Conservation (phyloP, 2,888 invertebrate species). For the Abrostola triplasia region DNA sequence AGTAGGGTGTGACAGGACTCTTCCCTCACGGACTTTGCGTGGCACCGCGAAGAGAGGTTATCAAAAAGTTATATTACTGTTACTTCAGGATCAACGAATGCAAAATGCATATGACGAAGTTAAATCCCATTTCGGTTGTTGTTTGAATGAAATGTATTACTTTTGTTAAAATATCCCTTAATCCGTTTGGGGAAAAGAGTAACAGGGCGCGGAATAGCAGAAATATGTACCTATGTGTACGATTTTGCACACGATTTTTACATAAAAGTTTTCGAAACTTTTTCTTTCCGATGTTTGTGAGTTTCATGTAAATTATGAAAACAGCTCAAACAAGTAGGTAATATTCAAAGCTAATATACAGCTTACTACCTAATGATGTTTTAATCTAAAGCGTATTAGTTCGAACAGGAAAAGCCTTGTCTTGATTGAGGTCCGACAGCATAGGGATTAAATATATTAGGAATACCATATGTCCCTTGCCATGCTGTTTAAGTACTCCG, state of each 20-base stretch:
- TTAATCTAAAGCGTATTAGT: slow-evolving; percentile 56
- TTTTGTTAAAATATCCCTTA: slow-evolving; percentile 43
- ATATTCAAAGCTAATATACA: slow-evolving; percentile 1
- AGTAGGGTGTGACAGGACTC: slow-evolving; percentile 79
- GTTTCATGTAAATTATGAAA: too few relatives aligned
- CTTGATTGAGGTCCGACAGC: slow-evolving; percentile 71
- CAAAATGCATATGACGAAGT: slow-evolving; percentile 58
- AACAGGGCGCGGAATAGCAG: slow-evolving; percentile 23
- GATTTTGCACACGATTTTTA: slow-evolving; percentile 2
- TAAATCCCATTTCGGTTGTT: slow-evolving; percentile 54
- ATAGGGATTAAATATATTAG: slow-evolving; percentile 57
- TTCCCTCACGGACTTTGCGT: slow-evolving; percentile 70
- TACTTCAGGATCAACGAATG: slow-evolving; percentile 60
- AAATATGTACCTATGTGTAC: slow-evolving; percentile 8
- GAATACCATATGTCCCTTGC: slow-evolving; percentile 51
- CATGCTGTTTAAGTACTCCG: slow-evolving; percentile 13
- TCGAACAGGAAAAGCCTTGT: slow-evolving; percentile 54
- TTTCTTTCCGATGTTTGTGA: too few relatives aligned
- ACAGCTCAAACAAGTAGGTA: too few relatives aligned
- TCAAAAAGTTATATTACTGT: slow-evolving; percentile 71
- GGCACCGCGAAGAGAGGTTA: slow-evolving; percentile 63
- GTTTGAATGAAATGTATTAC: slow-evolving; percentile 46
- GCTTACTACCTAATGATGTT: slow-evolving; percentile 53
- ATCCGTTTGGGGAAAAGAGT: slow-evolving; percentile 51
- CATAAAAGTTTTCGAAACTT: slow-evolving; percentile 6